Percentiles rank a stretch among this genome's conserved stretches.
These are phyloP conservation scores for Epinotia nisella DNA, from an alignment of 2,888 invertebrate genomes.

Conservation along the genomic window DNA sequence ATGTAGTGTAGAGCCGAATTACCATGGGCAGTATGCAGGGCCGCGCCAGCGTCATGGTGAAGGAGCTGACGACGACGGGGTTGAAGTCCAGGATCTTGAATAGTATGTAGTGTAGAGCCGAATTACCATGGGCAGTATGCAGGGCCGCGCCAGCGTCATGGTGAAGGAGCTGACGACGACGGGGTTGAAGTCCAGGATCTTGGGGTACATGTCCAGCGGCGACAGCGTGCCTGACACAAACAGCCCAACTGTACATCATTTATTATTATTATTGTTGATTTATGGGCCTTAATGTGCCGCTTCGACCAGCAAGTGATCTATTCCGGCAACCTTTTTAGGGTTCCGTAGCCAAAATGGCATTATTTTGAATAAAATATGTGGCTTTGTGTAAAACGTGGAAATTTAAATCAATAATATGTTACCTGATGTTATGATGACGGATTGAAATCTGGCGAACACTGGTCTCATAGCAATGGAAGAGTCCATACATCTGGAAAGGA, in stretches of 20 bases:
- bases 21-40: slow-evolving; percentile 99
- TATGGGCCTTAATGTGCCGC: no score
- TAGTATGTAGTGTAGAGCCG: no score
- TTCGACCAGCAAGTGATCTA: no score
- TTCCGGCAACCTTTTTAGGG: no score
- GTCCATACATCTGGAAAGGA: slow-evolving; percentile 93
- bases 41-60: slow-evolving; percentile 99
- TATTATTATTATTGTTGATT: no score
- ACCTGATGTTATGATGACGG: slow-evolving; percentile 97
- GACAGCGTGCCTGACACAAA: slow-evolving; percentile 92
- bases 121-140: slow-evolving; percentile 98
- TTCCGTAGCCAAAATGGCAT: no score
- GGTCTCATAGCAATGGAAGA: slow-evolving; percentile 99
- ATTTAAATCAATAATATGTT: neutral
- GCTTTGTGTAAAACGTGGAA: no score
- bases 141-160: slow-evolving; percentile 98
- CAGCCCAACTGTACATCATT: no score
- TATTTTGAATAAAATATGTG: no score
- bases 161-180: slow-evolving; percentile 98
- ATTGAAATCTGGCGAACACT: slow-evolving; percentile 97
- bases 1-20: no score
- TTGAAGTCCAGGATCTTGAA: slow-evolving; percentile 99
- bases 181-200: slow-evolving; percentile 98
- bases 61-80: slow-evolving; percentile 98
- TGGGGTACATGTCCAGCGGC: slow-evolving; percentile 99